A percentile compares a stretch with the other conserved stretches of the same genome.
These are phyloP conservation scores for Dasysyrphus albostriatus DNA, from an alignment of 2,888 invertebrate species.

Conservation along the genomic window DNA sequence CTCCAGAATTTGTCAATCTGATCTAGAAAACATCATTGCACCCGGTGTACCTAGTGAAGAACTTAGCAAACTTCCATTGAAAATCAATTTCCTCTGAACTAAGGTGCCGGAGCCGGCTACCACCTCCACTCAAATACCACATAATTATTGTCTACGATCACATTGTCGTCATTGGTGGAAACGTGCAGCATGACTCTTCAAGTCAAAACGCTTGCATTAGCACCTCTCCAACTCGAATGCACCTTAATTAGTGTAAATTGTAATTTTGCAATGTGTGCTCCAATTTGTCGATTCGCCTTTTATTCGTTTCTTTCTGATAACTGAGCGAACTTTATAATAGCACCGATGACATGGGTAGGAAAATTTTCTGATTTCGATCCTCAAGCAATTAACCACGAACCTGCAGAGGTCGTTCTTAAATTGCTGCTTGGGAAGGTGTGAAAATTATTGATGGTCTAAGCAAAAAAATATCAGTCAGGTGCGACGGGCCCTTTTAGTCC, in stretches of 20 bases:
- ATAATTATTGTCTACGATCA: constrained; percentile 24
- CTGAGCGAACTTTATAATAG: constrained; percentile 3
- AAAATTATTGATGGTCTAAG: constrained; percentile 67
- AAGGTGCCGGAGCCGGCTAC: not conserved
- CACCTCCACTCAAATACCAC: constrained; percentile 4
- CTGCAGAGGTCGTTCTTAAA: constrained; percentile 56
- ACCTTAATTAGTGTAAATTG: constrained; percentile 69
- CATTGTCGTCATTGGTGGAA: constrained; percentile 6
- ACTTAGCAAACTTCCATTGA: constrained; percentile 57
- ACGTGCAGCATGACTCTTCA: constrained; percentile 40
- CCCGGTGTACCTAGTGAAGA: not conserved
- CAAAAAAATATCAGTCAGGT: constrained; percentile 67
- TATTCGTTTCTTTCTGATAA: constrained; percentile 49
- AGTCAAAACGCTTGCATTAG: constrained; percentile 52
- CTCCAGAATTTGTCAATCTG: constrained; percentile 18
- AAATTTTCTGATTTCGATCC: constrained; percentile 34
- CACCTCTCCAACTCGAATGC: constrained; percentile 50
- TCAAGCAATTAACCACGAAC: constrained; percentile 56
- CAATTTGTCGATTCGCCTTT: constrained; percentile 62
- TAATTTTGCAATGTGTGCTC: constrained; percentile 72
- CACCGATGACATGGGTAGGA: constrained; percentile 31
- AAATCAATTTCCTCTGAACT: constrained; percentile 69
- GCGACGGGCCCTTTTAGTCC: constrained; percentile 53
- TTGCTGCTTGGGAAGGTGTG: constrained; percentile 34
- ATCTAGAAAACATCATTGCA: constrained; percentile 18